A percentile compares a stretch with the other conserved stretches of the same genome.
Conservation (phyloP, 1,140 invertebrate genomes). For the Drosophila azteca region DNA sequence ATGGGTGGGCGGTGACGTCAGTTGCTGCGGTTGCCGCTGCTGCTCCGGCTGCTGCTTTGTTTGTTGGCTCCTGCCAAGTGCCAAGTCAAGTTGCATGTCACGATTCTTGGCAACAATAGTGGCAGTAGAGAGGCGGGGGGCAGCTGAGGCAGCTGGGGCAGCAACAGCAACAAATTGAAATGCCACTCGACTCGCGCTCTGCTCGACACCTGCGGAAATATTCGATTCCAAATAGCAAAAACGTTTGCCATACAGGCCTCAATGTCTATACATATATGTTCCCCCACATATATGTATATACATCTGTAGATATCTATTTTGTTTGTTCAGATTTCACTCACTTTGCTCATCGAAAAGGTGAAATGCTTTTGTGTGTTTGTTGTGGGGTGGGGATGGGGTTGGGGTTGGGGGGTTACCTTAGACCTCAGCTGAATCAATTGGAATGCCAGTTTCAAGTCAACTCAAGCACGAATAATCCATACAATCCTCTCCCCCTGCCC, state of each 20-base stretch:
- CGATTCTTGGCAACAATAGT: conserved; percentile 66
- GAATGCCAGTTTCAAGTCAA: conserved; percentile 50
- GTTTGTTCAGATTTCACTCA: conserved; percentile 40
- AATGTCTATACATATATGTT: conserved; percentile 20
- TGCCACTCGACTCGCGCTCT: conserved; percentile 68
- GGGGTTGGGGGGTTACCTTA: conserved; percentile 31
- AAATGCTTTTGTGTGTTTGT: conserved; percentile 37
- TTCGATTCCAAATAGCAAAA: conserved; percentile 54
- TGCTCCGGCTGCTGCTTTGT: conserved; percentile 31
- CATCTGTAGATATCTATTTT: conserved; percentile 12
- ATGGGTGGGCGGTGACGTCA: conserved; percentile 64
- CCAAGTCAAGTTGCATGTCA: conserved; percentile 78
- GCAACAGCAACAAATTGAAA: conserved; percentile 64
- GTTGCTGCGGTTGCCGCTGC: conserved; percentile 21
- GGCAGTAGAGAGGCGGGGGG: conserved; percentile 7
- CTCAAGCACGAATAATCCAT: conserved; percentile 50
- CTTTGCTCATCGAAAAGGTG: conserved; percentile 52
- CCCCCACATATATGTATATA: conserved; percentile 3
- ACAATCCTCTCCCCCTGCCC: conserved; percentile 26
- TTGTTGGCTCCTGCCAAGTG: conserved; percentile 67
- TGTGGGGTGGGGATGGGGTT: conserved; percentile 4
- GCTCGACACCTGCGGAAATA: conserved; percentile 77
- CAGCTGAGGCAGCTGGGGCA: background rate
- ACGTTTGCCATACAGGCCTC: conserved; percentile 56
- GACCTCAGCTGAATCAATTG: conserved; percentile 51